A percentile compares a stretch with the other conserved stretches of the same genome.
Conservation (phyloP, 2,113 vertebrate species). For the Junco hyemalis region DNA sequence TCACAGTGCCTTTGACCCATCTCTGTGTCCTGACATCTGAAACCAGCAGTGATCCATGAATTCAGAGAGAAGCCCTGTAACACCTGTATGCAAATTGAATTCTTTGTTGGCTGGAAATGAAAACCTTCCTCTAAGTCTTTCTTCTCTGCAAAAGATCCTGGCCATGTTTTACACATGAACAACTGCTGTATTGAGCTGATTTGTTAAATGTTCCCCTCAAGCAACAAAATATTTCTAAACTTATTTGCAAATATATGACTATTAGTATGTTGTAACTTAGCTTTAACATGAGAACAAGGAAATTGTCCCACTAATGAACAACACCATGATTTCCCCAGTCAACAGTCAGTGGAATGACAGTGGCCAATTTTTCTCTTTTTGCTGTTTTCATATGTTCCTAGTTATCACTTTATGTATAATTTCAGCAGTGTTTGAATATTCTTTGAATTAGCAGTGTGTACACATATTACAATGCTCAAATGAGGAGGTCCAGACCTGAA, state of each 20-base stretch:
- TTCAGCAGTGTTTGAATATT: not conserved
- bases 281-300: not conserved
- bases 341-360: not conserved
- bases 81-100: slow-evolving; percentile 59
- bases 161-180: not conserved
- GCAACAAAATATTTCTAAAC: not conserved
- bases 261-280: not conserved
- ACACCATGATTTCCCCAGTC: not conserved
- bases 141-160: not conserved
- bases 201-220: not conserved
- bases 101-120: slow-evolving; percentile 31
- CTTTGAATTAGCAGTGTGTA: not conserved
- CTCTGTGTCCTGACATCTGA: slow-evolving; percentile 47
- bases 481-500: not conserved
- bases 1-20: slow-evolving; percentile 41
- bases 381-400: not conserved
- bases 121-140: slow-evolving; percentile 12
- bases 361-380: not conserved
- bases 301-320: not conserved
- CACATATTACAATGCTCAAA: not conserved
- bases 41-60: slow-evolving; percentile 22
- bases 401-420: not conserved
- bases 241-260: slow-evolving; percentile 4
- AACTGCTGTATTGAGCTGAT: not conserved
- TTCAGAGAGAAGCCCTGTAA: slow-evolving; percentile 1